A percentile compares a stretch with the other conserved stretches of the same genome.
Evolutionary conservation across 2,113 vertebrate species (phyloP).

Genomic region (Pipa parva): DNA sequence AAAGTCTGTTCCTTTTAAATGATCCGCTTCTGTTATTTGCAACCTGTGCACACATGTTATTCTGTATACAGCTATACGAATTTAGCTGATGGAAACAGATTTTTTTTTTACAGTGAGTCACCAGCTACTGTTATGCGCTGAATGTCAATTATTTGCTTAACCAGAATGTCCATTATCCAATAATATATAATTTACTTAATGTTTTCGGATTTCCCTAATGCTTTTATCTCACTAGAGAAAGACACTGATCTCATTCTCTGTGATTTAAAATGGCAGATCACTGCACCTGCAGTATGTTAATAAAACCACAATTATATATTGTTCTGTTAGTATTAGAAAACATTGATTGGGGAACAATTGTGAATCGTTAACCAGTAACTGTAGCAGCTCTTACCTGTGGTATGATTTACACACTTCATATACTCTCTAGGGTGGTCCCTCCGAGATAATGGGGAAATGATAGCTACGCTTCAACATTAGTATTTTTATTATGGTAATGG

Average conservation of each 20-base stretch:
- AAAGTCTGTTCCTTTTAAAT: conserved; percentile 27
- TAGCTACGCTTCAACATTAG: no score
- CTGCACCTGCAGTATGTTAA: no score
- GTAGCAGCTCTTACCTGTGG: no score
- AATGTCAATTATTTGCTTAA: conserved; percentile 32
- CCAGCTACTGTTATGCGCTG: conserved; percentile 16
- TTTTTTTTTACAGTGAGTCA: conserved; percentile 23
- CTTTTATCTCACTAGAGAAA: conserved; percentile 22
- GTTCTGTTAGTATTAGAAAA: no score
- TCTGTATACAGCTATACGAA: conserved; percentile 1
- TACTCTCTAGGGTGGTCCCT: no score
- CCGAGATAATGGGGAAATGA: no score
- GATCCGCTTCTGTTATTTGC: conserved; percentile 19
- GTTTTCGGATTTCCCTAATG: conserved; percentile 27
- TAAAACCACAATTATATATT: no score
- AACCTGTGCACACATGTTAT: conserved; percentile 9
- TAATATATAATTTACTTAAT: conserved; percentile 21
- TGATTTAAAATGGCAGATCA: not conserved
- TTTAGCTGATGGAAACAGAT: conserved; percentile 26
- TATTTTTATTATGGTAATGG: no score
- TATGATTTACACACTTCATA: no score
- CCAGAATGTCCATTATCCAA: conserved; percentile 21
- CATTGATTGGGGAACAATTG: no score
- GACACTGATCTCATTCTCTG: conserved; percentile 1
- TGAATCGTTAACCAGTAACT: no score